Evolutionary conservation across 1,140 invertebrate species (phyloP).

Genomic region (Drosophila sturtevanti): DNA sequence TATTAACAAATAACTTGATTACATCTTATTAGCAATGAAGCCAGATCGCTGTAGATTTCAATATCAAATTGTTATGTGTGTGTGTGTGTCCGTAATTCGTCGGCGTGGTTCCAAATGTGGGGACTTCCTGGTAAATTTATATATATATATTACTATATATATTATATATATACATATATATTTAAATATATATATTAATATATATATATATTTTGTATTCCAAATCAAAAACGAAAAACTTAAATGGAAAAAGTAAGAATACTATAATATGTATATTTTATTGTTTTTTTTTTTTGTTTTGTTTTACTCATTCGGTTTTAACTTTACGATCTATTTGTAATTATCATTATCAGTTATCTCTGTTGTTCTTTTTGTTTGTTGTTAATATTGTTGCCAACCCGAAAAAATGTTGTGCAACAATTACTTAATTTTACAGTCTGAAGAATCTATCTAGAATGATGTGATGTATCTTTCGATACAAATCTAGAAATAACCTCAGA

Average conservation of each 20-base stretch:
- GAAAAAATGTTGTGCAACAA: slow-evolving; percentile 48
- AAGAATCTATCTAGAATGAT: slow-evolving; percentile 34
- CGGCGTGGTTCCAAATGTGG: not conserved
- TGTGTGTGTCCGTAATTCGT: slow-evolving; percentile 15
- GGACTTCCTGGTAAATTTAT: not conserved
- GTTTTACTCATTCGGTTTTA: slow-evolving; percentile 46
- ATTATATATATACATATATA: slow-evolving; percentile 9
- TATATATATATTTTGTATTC: slow-evolving; percentile 27
- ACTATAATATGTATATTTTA: slow-evolving; percentile 49
- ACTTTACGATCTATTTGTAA: slow-evolving; percentile 67
- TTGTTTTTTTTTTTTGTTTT: slow-evolving; percentile 43
- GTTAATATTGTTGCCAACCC: slow-evolving; percentile 34
- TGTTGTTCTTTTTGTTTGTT: slow-evolving; percentile 23
- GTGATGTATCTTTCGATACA: slow-evolving; percentile 14
- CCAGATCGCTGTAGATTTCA: slow-evolving; percentile 9
- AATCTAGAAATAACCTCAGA: slow-evolving; percentile 6
- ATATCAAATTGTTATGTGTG: slow-evolving; percentile 31
- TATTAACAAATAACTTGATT: slow-evolving; percentile 76
- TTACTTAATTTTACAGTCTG: slow-evolving; percentile 50
- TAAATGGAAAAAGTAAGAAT: slow-evolving; percentile 58
- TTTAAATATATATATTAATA: slow-evolving; percentile 14
- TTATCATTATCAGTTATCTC: slow-evolving; percentile 69
- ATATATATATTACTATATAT: slow-evolving; percentile 10
- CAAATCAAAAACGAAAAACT: slow-evolving; percentile 47
- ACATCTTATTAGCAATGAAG: slow-evolving; percentile 21